phyloP scores from a whole-genome alignment of 2,113 vertebrate genomes.

The Myrmophylax atrothorax region DNA sequence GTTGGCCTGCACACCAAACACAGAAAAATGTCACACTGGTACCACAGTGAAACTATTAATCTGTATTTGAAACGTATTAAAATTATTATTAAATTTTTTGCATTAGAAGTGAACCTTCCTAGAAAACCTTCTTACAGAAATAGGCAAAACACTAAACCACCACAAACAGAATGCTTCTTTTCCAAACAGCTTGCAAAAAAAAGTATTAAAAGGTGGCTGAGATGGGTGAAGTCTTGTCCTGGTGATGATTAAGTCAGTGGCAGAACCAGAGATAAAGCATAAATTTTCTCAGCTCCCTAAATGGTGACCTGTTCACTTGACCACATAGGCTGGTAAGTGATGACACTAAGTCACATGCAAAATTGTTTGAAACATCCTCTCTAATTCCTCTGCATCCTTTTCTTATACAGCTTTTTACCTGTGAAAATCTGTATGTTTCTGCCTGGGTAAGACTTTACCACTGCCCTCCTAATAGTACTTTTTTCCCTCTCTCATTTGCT shows the following conservation, averaged over 20 bases:
- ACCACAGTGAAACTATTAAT: slow-evolving; percentile 10
- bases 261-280: neutral
- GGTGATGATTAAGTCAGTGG: neutral
- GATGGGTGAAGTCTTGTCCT: neutral
- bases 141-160: neutral
- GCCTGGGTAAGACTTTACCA: neutral
- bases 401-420: neutral
- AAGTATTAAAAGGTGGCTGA: neutral
- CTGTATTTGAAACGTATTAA: neutral
- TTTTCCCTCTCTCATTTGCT: neutral
- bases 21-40: slow-evolving; percentile 26
- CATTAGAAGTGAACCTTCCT: neutral
- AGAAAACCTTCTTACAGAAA: neutral
- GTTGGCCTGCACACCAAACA: slow-evolving; percentile 62
- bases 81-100: slow-evolving; percentile 13
- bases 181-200: neutral
- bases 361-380: neutral
- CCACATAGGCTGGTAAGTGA: neutral
- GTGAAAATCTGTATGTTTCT: neutral
- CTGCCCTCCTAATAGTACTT: neutral
- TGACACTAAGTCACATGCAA: neutral
- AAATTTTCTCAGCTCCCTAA: neutral
- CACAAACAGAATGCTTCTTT: neutral
- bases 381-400: neutral
- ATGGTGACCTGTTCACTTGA: neutral